Percentiles rank a stretch among this genome's conserved stretches.
Conservation (phyloP, 1,140 invertebrate genomes). For the Battus philenor region DNA sequence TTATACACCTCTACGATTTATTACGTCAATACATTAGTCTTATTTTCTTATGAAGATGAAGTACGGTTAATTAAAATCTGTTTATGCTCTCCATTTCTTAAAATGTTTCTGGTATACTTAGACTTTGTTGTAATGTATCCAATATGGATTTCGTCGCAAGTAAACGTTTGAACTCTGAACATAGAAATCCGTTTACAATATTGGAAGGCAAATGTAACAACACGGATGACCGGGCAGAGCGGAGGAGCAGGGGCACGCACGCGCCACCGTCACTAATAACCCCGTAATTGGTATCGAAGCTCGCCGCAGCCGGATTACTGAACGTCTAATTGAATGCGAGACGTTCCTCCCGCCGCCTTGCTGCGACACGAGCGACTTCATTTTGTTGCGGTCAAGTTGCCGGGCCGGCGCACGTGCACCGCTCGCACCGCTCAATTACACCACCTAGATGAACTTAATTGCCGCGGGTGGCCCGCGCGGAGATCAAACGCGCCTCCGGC, state of each 20-base stretch:
- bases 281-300: conserved; percentile 74
- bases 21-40: too few species aligned
- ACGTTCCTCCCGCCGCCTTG: conserved; percentile 40
- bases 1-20: too few species aligned
- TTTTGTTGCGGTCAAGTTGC: conserved; percentile 65
- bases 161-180: too few species aligned
- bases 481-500: conserved; percentile 60
- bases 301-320: conserved; percentile 71
- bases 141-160: too few species aligned
- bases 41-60: too few species aligned
- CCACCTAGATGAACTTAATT: conserved; percentile 63
- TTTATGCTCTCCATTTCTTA: too few species aligned
- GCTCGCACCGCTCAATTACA: conserved; percentile 52
- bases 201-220: conserved; percentile 6
- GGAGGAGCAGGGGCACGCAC: conserved; percentile 43
- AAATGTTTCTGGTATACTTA: too few species aligned
- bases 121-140: too few species aligned
- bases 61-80: too few species aligned
- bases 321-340: conserved; percentile 75
- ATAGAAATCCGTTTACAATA: conserved; percentile 2
- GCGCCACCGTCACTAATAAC: conserved; percentile 64
- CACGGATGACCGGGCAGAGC: conserved; percentile 24
- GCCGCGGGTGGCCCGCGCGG: conserved; percentile 32
- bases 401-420: conserved; percentile 33
- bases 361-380: conserved; percentile 49